Conservation (phyloP, 2,797 vertebrate species). For the Jordanella pulchra region DNA sequence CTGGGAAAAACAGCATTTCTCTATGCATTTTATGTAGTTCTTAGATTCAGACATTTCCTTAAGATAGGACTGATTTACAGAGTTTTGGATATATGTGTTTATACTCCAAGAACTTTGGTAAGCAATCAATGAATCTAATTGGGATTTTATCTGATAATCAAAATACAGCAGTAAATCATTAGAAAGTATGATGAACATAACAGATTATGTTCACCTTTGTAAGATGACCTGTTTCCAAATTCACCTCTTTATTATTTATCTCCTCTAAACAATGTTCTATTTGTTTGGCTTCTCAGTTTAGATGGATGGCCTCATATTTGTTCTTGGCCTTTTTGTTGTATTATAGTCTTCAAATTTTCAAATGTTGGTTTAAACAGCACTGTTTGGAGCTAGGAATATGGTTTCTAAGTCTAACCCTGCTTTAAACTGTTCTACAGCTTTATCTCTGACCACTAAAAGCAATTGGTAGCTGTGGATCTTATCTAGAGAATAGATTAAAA, state of each 20-base stretch:
- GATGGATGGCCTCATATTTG: neutral
- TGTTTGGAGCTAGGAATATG: too few species aligned
- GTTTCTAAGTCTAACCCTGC: neutral
- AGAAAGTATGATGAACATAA: too few species aligned
- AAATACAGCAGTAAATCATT: too few species aligned
- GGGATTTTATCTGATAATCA: too few species aligned
- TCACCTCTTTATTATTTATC: neutral
- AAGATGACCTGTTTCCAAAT: neutral
- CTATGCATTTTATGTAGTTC: neutral
- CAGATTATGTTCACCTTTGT: too few species aligned
- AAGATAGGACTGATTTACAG: too few species aligned
- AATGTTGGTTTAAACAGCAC: neutral
- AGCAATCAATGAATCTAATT: too few species aligned
- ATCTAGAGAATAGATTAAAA: neutral
- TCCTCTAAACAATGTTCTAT: neutral
- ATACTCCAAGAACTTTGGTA: too few species aligned
- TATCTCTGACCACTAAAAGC: neutral
- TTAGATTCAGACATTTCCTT: neutral
- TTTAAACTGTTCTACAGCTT: neutral
- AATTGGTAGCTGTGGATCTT: neutral
- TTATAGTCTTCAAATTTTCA: neutral
- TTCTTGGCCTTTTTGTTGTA: neutral
- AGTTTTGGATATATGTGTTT: too few species aligned
- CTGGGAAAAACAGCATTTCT: neutral
- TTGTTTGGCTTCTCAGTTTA: neutral